Evolutionary conservation across 1,140 invertebrate species (phyloP).

Genomic region (Cheumatopsyche charites): DNA sequence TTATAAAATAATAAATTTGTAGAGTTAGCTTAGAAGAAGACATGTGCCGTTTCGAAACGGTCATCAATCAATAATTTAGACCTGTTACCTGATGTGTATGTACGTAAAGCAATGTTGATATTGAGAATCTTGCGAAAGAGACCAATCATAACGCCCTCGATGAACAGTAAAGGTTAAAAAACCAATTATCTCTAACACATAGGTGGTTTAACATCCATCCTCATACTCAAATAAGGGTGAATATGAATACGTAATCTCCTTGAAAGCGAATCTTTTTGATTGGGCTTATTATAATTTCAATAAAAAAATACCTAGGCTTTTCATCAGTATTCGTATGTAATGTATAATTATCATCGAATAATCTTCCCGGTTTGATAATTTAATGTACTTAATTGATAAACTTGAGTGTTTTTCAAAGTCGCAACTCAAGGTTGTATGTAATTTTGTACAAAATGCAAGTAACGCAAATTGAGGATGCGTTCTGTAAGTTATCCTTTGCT

Average conservation of each 20-base stretch:
- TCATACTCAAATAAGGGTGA: not conserved
- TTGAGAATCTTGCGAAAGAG: slow-evolving; percentile 5
- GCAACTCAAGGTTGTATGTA: not conserved
- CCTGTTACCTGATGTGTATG: not conserved
- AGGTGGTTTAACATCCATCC: not conserved
- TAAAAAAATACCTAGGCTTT: not conserved
- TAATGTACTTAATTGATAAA: not conserved
- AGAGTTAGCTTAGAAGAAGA: not conserved
- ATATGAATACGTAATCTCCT: not conserved
- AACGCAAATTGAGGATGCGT: not conserved
- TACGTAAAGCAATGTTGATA: slow-evolving; percentile 3
- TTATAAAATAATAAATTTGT: no score
- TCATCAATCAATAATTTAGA: slow-evolving; percentile 23
- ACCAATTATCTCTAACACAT: not conserved
- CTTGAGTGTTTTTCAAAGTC: not conserved
- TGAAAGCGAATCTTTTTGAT: not conserved
- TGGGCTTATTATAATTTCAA: not conserved
- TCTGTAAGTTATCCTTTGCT: not conserved
- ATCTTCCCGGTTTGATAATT: no score
- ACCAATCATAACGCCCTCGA: slow-evolving; percentile 6
- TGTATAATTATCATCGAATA: no score
- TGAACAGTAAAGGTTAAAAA: slow-evolving; percentile 13
- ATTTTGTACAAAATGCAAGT: not conserved
- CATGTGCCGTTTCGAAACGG: slow-evolving; percentile 1
- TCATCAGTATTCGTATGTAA: not conserved